phyloP scores from a whole-genome alignment of 64 coral and sea anemone species.

The Stichodactyla helianthus region DNA sequence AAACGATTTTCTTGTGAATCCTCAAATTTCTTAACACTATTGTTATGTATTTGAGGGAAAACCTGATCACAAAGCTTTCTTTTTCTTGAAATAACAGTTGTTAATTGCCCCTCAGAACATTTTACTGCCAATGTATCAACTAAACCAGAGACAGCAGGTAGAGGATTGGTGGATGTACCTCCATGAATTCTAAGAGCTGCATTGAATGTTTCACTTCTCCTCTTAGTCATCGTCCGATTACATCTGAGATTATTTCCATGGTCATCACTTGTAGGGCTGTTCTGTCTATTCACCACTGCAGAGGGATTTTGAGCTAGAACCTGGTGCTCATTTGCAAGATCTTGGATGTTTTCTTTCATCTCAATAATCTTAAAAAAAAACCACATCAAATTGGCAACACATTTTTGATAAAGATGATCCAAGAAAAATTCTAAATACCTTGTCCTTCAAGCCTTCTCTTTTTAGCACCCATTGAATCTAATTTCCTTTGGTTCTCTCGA shows the following conservation, averaged over 20 bases:
- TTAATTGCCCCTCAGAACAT: constrained; percentile 17
- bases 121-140: constrained; percentile 40
- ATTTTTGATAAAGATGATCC: constrained; percentile 18
- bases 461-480: constrained; percentile 28
- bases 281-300: constrained; percentile 36
- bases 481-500: constrained; percentile 29
- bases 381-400: constrained; percentile 26
- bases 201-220: constrained; percentile 31
- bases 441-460: constrained; percentile 39
- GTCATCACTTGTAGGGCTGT: constrained; percentile 36
- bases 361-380: constrained; percentile 29
- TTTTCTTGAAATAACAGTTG: constrained; percentile 25
- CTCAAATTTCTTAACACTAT: constrained; percentile 29
- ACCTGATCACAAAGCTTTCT: constrained; percentile 32
- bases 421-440: constrained; percentile 27
- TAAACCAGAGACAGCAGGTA: constrained; percentile 36
- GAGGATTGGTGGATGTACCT: constrained; percentile 20
- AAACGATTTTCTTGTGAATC: constrained; percentile 34
- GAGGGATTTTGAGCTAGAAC: constrained; percentile 25
- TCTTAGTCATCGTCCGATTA: constrained; percentile 32
- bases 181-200: constrained; percentile 39
- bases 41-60: constrained; percentile 34
- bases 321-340: constrained; percentile 29
- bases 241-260: constrained; percentile 36
- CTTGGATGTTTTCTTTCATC: constrained; percentile 39